A percentile compares a stretch with the other conserved stretches of the same genome.
Conservation (phyloP, 1,140 invertebrate genomes). For the Drosophila novamexicana region DNA sequence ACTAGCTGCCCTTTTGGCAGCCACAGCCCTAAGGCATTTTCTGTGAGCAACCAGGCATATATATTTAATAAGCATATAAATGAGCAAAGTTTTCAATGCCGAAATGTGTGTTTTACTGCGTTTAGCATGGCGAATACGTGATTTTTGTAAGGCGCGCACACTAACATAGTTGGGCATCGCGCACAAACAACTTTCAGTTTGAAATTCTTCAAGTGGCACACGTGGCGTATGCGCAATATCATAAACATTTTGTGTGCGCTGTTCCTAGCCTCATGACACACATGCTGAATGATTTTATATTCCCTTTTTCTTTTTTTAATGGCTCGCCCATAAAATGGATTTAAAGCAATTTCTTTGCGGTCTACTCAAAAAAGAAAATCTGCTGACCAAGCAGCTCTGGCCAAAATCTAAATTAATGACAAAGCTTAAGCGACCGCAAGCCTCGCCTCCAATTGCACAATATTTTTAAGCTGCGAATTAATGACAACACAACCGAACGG, state of each 20-base stretch:
- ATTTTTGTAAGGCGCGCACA: constrained; percentile 26
- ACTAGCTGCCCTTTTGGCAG: background rate
- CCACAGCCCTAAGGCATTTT: background rate
- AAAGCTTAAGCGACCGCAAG: constrained; percentile 53
- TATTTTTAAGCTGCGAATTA: constrained; percentile 65
- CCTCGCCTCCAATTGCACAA: constrained; percentile 45
- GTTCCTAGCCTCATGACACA: constrained; percentile 30
- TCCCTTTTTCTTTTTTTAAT: constrained; percentile 43
- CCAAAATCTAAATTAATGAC: constrained; percentile 71
- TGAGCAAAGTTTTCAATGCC: constrained; percentile 70
- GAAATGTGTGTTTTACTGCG: constrained; percentile 52
- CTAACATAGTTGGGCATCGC: background rate
- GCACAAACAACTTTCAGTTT: constrained; percentile 19
- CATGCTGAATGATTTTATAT: constrained; percentile 17
- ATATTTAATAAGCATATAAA: constrained; percentile 79
- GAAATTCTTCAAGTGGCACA: constrained; percentile 37
- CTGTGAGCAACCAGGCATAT: constrained; percentile 31
- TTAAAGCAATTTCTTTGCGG: constrained; percentile 75
- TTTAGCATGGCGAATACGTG: constrained; percentile 49
- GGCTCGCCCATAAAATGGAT: constrained; percentile 71
- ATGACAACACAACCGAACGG: constrained; percentile 31
- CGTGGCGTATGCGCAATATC: constrained; percentile 47
- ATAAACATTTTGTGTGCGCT: constrained; percentile 28
- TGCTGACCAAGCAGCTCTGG: constrained; percentile 56
- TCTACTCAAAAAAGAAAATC: constrained; percentile 45